Conservation (phyloP, 2,113 vertebrate species). For the Bostrychus sinensis region DNA sequence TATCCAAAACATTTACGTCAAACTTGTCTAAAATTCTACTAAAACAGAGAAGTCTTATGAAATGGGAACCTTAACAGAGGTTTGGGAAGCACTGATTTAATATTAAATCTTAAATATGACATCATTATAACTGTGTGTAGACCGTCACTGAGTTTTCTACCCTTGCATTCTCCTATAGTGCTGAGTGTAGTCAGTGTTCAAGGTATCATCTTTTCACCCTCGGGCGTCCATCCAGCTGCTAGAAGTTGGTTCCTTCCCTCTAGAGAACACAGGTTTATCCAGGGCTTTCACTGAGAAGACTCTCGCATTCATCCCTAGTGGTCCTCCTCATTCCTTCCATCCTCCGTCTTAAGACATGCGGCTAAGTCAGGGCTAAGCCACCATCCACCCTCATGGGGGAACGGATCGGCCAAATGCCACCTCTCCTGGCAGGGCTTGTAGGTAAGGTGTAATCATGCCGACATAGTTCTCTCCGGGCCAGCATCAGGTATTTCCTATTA, state of each 20-base stretch:
- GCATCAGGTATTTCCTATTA: conserved; percentile 79
- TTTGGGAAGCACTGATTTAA: no score
- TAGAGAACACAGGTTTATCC: conserved; percentile 74
- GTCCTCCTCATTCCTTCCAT: conserved; percentile 48
- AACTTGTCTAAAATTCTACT: no score
- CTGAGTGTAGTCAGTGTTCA: conserved; percentile 2
- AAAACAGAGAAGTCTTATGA: no score
- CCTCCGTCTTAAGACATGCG: conserved; percentile 64
- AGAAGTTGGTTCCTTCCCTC: conserved; percentile 56
- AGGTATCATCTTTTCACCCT: conserved; percentile 40
- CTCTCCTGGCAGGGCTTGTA: conserved; percentile 76
- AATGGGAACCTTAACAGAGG: no score
- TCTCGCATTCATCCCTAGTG: conserved; percentile 57
- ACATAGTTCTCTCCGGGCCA: conserved; percentile 71
- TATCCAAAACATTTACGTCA: no score
- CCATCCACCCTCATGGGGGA: conserved; percentile 66
- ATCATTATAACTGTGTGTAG: no score
- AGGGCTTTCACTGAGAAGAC: conserved; percentile 51
- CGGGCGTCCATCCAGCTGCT: conserved; percentile 34
- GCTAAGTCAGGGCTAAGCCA: conserved; percentile 79
- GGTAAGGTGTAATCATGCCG: conserved; percentile 78
- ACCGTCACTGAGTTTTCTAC: not conserved
- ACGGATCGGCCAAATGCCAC: conserved; percentile 79
- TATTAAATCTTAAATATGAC: no score
- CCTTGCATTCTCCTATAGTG: conserved; percentile 10